Evolutionary conservation across 2,888 invertebrate genomes (phyloP).

Genomic region (Eudemis profundana): DNA sequence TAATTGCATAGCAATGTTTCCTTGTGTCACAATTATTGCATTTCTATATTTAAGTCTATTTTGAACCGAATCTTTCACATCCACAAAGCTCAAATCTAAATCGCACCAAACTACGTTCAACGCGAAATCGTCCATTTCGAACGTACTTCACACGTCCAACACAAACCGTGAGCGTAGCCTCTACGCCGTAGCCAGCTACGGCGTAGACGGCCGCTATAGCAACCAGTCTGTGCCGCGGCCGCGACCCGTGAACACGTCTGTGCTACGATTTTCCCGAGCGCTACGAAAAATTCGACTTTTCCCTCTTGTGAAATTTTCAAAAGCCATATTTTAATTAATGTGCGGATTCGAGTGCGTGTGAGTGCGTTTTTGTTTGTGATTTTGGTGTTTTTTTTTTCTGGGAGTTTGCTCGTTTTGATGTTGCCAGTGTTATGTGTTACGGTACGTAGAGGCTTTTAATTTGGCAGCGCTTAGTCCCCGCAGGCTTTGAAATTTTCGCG

Average conservation of each 20-base stretch:
- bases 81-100: slow-evolving; percentile 13
- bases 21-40: background rate
- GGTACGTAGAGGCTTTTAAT: slow-evolving; percentile 35
- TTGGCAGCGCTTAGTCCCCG: slow-evolving; percentile 33
- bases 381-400: slow-evolving; percentile 46
- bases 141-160: slow-evolving; percentile 61
- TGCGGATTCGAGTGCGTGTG: slow-evolving; percentile 55
- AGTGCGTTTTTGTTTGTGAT: slow-evolving; percentile 55
- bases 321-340: slow-evolving; percentile 72
- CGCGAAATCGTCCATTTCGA: slow-evolving; percentile 50
- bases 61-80: slow-evolving; percentile 15
- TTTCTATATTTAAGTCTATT: slow-evolving; percentile 6
- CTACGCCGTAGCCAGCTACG: slow-evolving; percentile 58
- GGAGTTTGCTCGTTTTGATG: slow-evolving; percentile 22
- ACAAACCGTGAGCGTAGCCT: slow-evolving; percentile 50
- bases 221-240: slow-evolving; percentile 76
- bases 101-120: slow-evolving; percentile 14
- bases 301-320: slow-evolving; percentile 48
- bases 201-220: slow-evolving; percentile 77
- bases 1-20: too few relatives aligned
- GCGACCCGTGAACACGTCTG: slow-evolving; percentile 69
- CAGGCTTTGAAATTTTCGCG: slow-evolving; percentile 24
- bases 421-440: slow-evolving; percentile 23
- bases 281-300: slow-evolving; percentile 46
- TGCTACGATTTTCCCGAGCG: slow-evolving; percentile 50